A percentile compares a stretch with the other conserved stretches of the same genome.
Conservation (phyloP, 64 coral and sea anemone genomes). For the Catalaphyllia jardinei region DNA sequence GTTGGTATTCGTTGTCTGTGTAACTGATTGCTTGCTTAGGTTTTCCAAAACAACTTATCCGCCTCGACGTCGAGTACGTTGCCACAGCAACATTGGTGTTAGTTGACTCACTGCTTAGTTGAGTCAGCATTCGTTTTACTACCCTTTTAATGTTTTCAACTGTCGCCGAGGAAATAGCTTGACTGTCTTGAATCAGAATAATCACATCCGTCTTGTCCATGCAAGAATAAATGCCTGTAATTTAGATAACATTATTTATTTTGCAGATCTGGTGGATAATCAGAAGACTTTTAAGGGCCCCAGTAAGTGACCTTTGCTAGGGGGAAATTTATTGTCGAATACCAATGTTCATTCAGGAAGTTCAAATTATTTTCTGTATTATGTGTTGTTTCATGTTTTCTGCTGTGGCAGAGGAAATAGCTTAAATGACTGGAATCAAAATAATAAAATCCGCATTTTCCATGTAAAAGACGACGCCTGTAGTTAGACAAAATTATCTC, state of each 20-base stretch:
- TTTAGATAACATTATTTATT: neutral
- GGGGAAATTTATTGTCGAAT: too few relatives aligned
- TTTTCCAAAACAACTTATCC: neutral
- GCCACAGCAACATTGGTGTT: neutral
- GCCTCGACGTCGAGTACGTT: neutral
- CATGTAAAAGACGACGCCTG: too few relatives aligned
- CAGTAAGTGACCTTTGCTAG: too few relatives aligned
- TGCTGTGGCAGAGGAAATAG: too few relatives aligned
- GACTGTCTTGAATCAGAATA: constrained; percentile 16
- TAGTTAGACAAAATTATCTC: too few relatives aligned
- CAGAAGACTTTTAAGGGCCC: too few relatives aligned
- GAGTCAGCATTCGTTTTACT: neutral
- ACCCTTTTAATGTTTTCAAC: neutral
- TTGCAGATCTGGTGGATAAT: too few relatives aligned
- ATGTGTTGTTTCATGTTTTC: too few relatives aligned
- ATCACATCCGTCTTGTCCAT: constrained; percentile 7
- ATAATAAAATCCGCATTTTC: too few relatives aligned
- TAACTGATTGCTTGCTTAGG: neutral
- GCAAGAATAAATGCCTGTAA: neutral
- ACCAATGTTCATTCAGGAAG: too few relatives aligned
- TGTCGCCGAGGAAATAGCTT: neutral
- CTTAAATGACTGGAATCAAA: too few relatives aligned
- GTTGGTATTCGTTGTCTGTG: neutral
- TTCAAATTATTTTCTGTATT: too few relatives aligned
- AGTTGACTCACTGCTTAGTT: neutral